Evolutionary conservation across 2,113 vertebrate species (phyloP), one percentile per base, ranked within the genome.

Genomic region (Strigops habroptila): DNA sequence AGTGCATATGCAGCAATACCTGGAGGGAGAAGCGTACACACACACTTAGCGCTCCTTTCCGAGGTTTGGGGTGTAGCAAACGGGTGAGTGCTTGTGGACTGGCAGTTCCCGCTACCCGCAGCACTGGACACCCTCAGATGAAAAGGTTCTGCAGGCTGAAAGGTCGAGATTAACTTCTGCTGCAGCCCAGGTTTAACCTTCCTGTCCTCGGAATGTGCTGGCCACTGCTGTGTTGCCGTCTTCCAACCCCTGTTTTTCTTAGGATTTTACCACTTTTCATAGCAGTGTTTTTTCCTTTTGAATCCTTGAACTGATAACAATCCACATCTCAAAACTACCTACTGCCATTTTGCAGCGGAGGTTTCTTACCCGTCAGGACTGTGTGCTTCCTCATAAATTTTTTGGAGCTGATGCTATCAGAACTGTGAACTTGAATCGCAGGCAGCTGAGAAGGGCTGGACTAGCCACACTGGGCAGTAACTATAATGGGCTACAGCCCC

Each of bases 391-490:
- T 62, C 46, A 49, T 1, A 1, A 41, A 16, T 75, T 77, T 57
- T 30, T 83, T 3, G 0, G 49, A 81, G 35, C 21, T 73, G 19
- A 25, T 49, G 46, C 41, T 52, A 6, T 39, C 73, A 64, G 63
- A 91, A 73, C 17, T 12, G 49, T 39, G 28, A 23, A 41, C 63
- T 51, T 86, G 64, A 49, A 35, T 33, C 2, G 4, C 59, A 65
- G 41, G 17, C 14, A 53, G n/a, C 43, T 79, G 57, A 73, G 46
- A 43, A 78, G 31, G 44, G 8, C 59, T 55, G 51, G 53, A 28
- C 22, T 19, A 46, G 25, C 44, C n/a, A 12, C 0, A 0, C 14
- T 41, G 31, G 21, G 22, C 31, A 16, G 43, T 16, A 14, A 41
- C 80, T 27, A 63, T 13, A 46, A 60, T 25, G 28, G 25, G 17